Evolutionary conservation across 2,113 vertebrate genomes (phyloP).

Genomic region (Muntiacus muntjak): DNA sequence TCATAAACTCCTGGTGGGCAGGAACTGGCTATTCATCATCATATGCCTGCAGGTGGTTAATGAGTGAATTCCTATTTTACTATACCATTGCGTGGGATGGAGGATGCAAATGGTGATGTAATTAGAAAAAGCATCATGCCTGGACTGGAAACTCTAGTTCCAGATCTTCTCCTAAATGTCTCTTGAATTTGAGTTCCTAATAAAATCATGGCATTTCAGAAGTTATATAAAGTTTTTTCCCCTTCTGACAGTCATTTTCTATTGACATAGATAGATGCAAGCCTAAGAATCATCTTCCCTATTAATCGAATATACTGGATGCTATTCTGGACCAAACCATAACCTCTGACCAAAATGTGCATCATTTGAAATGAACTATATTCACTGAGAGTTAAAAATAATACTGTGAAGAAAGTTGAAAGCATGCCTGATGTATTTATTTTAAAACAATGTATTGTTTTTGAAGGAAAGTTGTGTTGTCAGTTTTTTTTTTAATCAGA

Average conservation of each 20-base stretch:
- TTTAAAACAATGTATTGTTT: constrained; percentile 30
- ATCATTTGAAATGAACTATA: not conserved
- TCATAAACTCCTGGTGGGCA: not conserved
- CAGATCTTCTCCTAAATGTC: not conserved
- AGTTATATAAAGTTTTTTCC: not conserved
- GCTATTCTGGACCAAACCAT: not conserved
- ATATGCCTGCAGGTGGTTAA: not conserved
- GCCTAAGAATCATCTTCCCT: not conserved
- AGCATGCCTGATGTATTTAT: not conserved
- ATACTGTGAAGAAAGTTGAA: not conserved
- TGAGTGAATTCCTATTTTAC: not conserved
- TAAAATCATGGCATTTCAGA: not conserved
- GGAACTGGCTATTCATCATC: not conserved
- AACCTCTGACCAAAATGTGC: not conserved
- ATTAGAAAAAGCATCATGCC: not conserved
- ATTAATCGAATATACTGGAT: not conserved
- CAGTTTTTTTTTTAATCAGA: constrained; percentile 25
- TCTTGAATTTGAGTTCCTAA: not conserved
- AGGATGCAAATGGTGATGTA: not conserved
- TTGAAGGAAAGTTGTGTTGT: not conserved
- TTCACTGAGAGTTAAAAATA: not conserved
- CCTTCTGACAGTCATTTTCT: not conserved
- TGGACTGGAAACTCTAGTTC: not conserved
- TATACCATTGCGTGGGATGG: not conserved
- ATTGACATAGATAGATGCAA: not conserved